These are phyloP conservation scores for Urechis unicinctus DNA, from an alignment of 2,888 invertebrate genomes.

Conservation along the genomic window DNA sequence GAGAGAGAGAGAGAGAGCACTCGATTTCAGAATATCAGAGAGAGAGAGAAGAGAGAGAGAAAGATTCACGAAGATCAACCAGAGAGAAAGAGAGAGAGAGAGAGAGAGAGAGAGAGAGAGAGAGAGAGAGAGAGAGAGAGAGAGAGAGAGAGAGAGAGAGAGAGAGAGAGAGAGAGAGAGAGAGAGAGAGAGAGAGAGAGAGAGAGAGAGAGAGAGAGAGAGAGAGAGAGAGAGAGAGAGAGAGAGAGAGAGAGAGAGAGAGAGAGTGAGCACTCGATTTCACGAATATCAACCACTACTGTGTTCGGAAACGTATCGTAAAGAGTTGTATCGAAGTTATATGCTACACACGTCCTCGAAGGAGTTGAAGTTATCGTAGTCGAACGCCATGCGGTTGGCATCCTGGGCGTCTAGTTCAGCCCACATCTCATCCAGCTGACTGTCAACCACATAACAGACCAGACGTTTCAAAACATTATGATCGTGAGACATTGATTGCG, in stretches of 20 bases:
- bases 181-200: background rate
- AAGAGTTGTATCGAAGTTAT: background rate
- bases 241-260: background rate
- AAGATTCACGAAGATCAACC: background rate
- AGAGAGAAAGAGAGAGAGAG: background rate
- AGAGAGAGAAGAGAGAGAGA: background rate
- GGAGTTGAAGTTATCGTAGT: background rate
- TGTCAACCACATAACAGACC: too few relatives aligned
- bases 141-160: background rate
- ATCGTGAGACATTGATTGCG: too few relatives aligned
- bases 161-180: background rate
- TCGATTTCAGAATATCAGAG: too few relatives aligned
- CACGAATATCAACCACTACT: too few relatives aligned
- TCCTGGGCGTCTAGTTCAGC: background rate
- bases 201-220: background rate
- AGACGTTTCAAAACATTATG: too few relatives aligned
- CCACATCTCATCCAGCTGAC: background rate
- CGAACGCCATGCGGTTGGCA: background rate
- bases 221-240: background rate
- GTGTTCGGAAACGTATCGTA: background rate
- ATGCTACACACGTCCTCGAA: background rate
- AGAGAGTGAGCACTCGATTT: too few relatives aligned
- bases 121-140: background rate
- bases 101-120: background rate
- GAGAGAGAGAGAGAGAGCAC: too few relatives aligned